Percentiles rank a stretch among this genome's conserved stretches.
Evolutionary conservation across 2,888 invertebrate species (phyloP).

Genomic region (Catocala nupta): DNA sequence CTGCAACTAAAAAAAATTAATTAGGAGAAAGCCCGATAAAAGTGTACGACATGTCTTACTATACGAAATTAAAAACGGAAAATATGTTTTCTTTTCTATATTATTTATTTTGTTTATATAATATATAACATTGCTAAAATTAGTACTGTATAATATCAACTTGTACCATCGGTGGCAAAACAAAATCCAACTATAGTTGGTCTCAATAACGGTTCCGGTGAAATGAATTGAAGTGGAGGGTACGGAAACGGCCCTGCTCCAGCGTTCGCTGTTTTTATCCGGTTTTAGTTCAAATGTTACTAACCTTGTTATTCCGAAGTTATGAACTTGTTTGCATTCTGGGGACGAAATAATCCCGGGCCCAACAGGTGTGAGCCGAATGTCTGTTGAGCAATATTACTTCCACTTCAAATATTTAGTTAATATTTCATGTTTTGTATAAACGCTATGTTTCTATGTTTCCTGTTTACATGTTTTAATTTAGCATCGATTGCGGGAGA

Average conservation of each 20-base stretch:
- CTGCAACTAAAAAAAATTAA: no score
- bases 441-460: no score
- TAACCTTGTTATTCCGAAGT: constrained; percentile 61
- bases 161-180: not conserved
- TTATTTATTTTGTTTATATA: no score
- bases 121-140: no score
- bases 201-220: constrained; percentile 5
- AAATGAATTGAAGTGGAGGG: constrained; percentile 33
- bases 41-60: no score
- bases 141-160: not conserved
- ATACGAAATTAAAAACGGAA: no score
- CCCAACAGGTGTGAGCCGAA: constrained; percentile 47
- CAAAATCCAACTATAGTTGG: constrained; percentile 15
- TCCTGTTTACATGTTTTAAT: no score
- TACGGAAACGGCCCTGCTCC: constrained; percentile 36
- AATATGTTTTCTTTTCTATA: no score
- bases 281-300: constrained; percentile 50
- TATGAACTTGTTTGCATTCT: constrained; percentile 66
- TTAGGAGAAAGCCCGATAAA: no score
- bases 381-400: constrained; percentile 8
- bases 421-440: no score
- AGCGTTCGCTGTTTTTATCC: constrained; percentile 50
- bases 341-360: constrained; percentile 45
- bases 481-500: no score
- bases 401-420: no score